A percentile compares a stretch with the other conserved stretches of the same genome.
These are phyloP conservation scores for Onthophagus taurus DNA, from an alignment of 1,140 invertebrate species.

Conservation along the genomic window DNA sequence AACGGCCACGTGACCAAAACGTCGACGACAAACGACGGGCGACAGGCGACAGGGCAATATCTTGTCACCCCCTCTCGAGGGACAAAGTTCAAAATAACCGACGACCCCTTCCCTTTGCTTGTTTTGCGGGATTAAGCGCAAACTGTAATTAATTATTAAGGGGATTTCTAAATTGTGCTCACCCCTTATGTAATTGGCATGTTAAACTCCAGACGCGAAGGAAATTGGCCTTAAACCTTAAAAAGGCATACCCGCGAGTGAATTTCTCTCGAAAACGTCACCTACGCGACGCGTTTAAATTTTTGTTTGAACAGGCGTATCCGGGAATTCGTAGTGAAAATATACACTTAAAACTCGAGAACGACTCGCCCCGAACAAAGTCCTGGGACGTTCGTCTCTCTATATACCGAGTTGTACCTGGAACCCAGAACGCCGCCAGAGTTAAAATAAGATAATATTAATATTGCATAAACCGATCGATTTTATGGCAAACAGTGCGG, in stretches of 20 bases:
- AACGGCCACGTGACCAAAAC: constrained; percentile 4
- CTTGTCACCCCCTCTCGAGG: constrained; percentile 10
- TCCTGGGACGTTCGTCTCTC: too few species aligned
- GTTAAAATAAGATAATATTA: constrained; percentile 15
- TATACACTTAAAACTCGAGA: too few species aligned
- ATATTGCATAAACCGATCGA: constrained; percentile 13
- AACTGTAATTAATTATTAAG: constrained; percentile 22
- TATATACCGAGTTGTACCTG: too few species aligned
- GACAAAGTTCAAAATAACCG: constrained; percentile 21
- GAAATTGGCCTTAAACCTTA: too few species aligned
- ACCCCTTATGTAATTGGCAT: constrained; percentile 19
- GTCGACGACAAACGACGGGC: too few species aligned
- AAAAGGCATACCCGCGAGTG: too few species aligned
- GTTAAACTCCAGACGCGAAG: too few species aligned
- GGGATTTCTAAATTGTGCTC: constrained; percentile 20
- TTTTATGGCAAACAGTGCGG: constrained; percentile 19
- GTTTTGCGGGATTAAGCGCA: constrained; percentile 20
- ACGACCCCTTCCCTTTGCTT: constrained; percentile 17
- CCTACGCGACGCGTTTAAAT: too few species aligned
- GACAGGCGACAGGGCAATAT: constrained; percentile 6
- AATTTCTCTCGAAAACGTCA: too few species aligned
- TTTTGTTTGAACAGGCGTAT: too few species aligned
- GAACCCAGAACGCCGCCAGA: constrained; percentile 2
- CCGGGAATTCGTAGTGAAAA: too few species aligned
- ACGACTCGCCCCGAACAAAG: too few species aligned